Percentiles rank a stretch among this genome's conserved stretches.
Conservation (phyloP, 2,888 invertebrate genomes). For the Chelonus formosanus region DNA sequence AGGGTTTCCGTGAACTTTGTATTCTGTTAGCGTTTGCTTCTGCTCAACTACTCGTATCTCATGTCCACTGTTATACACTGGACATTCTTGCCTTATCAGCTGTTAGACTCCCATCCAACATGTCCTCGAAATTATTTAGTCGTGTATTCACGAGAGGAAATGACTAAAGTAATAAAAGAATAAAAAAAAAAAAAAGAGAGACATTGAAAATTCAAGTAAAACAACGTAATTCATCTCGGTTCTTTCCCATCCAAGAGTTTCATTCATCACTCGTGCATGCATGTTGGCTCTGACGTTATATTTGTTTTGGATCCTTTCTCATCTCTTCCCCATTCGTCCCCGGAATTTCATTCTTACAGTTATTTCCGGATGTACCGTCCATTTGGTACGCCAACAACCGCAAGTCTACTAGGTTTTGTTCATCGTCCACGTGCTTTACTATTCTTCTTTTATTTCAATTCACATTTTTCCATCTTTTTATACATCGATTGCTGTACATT, state of each 20-base stretch:
- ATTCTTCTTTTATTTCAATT: constrained; percentile 6
- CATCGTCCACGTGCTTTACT: not conserved
- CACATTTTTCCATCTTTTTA: no score
- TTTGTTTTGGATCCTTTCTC: constrained; percentile 22
- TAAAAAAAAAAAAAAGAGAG: not conserved
- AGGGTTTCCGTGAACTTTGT: no score
- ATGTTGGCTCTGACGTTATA: constrained; percentile 16
- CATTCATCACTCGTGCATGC: constrained; percentile 27
- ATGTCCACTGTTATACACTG: no score
- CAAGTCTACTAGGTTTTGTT: not conserved
- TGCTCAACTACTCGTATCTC: no score
- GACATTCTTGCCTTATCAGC: no score
- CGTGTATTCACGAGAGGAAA: no score
- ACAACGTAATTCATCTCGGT: constrained; percentile 2
- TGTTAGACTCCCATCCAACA: no score
- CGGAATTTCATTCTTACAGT: constrained; percentile 24
- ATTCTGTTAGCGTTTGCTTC: no score
- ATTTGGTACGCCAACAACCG: constrained; percentile 11
- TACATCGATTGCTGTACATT: no score
- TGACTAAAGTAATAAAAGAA: not conserved
- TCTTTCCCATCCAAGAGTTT: constrained; percentile 8
- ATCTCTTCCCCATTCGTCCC: constrained; percentile 6
- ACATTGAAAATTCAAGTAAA: constrained; percentile 4
- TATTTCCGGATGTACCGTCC: constrained; percentile 20
- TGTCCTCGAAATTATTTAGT: no score